Percentiles rank a stretch among this genome's conserved stretches.
Evolutionary conservation across 2,113 vertebrate species (phyloP).

Genomic region (Nestor notabilis): DNA sequence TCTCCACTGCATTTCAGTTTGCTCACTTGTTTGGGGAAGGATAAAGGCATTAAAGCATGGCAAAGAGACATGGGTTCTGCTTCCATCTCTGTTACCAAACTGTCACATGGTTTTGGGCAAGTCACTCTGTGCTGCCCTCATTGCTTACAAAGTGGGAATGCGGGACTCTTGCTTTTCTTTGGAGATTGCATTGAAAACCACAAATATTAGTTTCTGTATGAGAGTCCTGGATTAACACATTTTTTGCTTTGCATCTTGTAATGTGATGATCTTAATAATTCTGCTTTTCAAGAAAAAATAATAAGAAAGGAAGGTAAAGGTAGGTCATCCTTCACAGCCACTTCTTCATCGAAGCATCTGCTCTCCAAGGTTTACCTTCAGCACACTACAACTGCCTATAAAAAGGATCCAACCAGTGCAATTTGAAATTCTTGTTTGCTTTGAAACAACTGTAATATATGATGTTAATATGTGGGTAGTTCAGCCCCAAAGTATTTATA

Average conservation of each 20-base stretch:
- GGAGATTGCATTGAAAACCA: not conserved
- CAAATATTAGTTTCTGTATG: not conserved
- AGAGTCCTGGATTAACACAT: not conserved
- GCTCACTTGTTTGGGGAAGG: not conserved
- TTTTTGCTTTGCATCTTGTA: not conserved
- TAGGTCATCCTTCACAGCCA: not conserved
- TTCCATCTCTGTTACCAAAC: not conserved
- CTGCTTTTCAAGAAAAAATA: not conserved
- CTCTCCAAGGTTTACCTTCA: not conserved
- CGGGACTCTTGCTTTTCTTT: not conserved
- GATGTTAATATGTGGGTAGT: not conserved
- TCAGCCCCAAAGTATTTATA: not conserved
- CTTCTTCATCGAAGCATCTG: not conserved
- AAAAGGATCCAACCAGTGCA: not conserved
- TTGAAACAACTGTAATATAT: conserved; percentile 4
- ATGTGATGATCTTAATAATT: not conserved
- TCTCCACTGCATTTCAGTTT: not conserved
- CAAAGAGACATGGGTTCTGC: not conserved
- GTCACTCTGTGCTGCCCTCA: not conserved
- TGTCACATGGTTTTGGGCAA: not conserved
- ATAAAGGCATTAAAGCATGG: not conserved
- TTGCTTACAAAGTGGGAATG: not conserved
- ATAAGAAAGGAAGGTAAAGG: not conserved
- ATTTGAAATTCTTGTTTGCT: not conserved
- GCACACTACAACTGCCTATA: not conserved